Base-by-base conservation (phyloP, 1,140 invertebrate genomes). In the Rhizoglyphus robini region DNA sequence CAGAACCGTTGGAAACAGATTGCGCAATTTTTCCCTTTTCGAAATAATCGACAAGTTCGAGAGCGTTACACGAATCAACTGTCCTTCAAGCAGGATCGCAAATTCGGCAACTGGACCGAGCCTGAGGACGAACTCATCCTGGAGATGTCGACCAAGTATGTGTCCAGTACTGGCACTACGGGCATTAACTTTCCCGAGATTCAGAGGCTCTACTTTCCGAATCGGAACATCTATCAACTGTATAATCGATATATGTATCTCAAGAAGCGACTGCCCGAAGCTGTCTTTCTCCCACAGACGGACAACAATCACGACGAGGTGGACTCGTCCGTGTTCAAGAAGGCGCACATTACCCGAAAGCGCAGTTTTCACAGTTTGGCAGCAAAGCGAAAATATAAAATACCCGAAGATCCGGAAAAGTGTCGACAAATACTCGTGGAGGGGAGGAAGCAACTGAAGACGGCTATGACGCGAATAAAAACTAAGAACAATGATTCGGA, bases 41-140 rank as follows among this genome's bases (percentile, higher is more conserved):
- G 68, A 4, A 65, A 15, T 27, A 69, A 69, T 69, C 18, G 62
- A n/a, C 65, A 67, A 23, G 51, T 63, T 36, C 61, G 68, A 34
- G 65, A 69, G 36, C 23, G 68, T 20, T 69, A 69, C 32, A 61
- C 34, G 11, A 64, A 46, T 13, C 8, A 59, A 27, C 38, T 69
- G 4, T 30, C 32, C 11, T 51, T 65, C n/a, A 25, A 25, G 8
- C n/a, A 31, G 13, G 54, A 54, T 20, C 27, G 67, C 4, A 65
- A 61, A 38, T 15, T 65, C 1, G 68, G 47, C 32, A 36, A 48
- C 29, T 68, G 66, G 60, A 63, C 27, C 11, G 30, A 18, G 13
- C 8, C 23, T 3, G 68, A 68, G 41, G 66, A 68, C 25, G 11
- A 31, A 34, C 2, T 2, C 25, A 63, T 66, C 5, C 18, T 63